Conservation (phyloP, 1,140 invertebrate genomes). For the Zaprionus inermis region DNA sequence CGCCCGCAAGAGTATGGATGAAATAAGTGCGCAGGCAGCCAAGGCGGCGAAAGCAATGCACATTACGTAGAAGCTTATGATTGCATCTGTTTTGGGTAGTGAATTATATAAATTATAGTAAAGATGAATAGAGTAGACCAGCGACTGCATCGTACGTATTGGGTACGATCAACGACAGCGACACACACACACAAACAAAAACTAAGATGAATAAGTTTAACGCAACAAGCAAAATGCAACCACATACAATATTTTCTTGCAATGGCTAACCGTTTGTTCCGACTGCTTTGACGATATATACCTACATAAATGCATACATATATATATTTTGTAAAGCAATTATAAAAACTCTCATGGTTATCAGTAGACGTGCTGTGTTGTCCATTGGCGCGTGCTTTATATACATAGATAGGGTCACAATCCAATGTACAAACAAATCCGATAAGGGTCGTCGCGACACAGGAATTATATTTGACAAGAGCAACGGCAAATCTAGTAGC, state of each 20-base stretch:
- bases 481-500: constrained; percentile 17
- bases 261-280: constrained; percentile 19
- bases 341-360: constrained; percentile 27
- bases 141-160: constrained; percentile 24
- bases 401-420: constrained; percentile 13
- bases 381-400: constrained; percentile 7
- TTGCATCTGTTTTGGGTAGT: constrained; percentile 33
- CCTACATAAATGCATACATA: background rate
- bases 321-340: constrained; percentile 36
- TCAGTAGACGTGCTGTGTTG: constrained; percentile 6
- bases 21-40: constrained; percentile 87
- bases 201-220: constrained; percentile 21
- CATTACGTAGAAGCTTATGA: constrained; percentile 58
- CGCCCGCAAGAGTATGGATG: constrained; percentile 92
- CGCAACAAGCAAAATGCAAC: constrained; percentile 3
- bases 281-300: constrained; percentile 15
- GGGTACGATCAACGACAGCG: constrained; percentile 40
- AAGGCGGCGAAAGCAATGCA: constrained; percentile 85
- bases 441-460: constrained; percentile 8
- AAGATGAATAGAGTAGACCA: constrained; percentile 12
- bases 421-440: constrained; percentile 9
- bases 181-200: constrained; percentile 11
- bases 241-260: constrained; percentile 16
- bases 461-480: background rate
- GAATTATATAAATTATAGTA: constrained; percentile 28